Percentiles rank a stretch among this genome's conserved stretches.
phyloP scores from a whole-genome alignment of 2,888 invertebrate genomes.

The Drosophila algonquin region DNA sequence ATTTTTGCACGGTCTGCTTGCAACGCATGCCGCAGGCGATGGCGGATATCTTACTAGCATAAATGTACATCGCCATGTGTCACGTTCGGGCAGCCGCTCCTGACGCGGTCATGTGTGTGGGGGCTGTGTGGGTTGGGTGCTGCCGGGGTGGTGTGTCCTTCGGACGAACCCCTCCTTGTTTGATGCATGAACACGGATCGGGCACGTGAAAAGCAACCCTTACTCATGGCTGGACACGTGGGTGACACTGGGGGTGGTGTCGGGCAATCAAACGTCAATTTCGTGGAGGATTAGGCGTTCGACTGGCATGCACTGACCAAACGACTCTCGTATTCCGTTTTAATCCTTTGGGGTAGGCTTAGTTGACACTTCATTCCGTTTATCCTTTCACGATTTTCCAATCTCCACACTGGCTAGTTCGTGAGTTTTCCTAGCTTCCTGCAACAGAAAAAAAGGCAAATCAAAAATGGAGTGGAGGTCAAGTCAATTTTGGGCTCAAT shows the following conservation, averaged over 20 bases:
- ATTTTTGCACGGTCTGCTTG: slow-evolving; percentile 83
- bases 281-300: slow-evolving; percentile 28
- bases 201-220: slow-evolving; percentile 31
- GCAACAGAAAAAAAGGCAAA: slow-evolving; percentile 12
- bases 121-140: neutral
- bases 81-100: slow-evolving; percentile 81
- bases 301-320: neutral
- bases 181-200: slow-evolving; percentile 53
- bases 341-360: neutral
- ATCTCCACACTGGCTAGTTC: slow-evolving; percentile 14
- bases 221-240: slow-evolving; percentile 28
- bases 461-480: slow-evolving; percentile 35
- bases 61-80: slow-evolving; percentile 85
- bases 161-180: slow-evolving; percentile 14
- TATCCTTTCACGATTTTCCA: slow-evolving; percentile 9
- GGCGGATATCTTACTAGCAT: slow-evolving; percentile 84
- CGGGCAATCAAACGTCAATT: slow-evolving; percentile 72
- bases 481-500: slow-evolving; percentile 60
- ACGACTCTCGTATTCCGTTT: neutral
- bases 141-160: neutral
- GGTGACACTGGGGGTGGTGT: neutral
- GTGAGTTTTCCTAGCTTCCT: neutral
- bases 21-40: slow-evolving; percentile 84
- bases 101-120: slow-evolving; percentile 50
- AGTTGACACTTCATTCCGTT: slow-evolving; percentile 13